Conservation (phyloP, 2,797 vertebrate species). For the Selene dorsalis region DNA sequence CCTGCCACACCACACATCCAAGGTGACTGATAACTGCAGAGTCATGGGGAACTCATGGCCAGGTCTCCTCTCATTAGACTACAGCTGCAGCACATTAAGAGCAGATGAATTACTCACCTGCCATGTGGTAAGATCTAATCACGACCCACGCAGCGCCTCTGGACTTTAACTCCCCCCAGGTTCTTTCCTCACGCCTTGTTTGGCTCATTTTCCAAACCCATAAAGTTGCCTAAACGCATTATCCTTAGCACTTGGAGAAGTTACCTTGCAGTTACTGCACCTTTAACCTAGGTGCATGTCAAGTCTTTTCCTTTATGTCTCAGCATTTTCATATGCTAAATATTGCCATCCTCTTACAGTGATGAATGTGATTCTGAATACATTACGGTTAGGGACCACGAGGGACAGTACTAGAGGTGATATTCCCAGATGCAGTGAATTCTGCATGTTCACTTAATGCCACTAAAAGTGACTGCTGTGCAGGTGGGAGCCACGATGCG, state of each 20-base stretch:
- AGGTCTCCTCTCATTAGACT: constrained; percentile 74
- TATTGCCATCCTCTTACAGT: constrained; percentile 45
- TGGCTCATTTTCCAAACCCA: constrained; percentile 61
- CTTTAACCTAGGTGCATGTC: constrained; percentile 43
- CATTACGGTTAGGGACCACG: constrained; percentile 36
- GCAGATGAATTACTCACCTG: constrained; percentile 82
- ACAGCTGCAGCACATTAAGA: constrained; percentile 85
- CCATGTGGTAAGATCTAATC: constrained; percentile 82
- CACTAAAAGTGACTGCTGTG: constrained; percentile 68
- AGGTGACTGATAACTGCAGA: constrained; percentile 58
- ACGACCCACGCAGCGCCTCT: constrained; percentile 69
- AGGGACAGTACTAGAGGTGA: constrained; percentile 35
- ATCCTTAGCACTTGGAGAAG: constrained; percentile 45
- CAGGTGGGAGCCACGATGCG: constrained; percentile 77
- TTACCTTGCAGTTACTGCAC: constrained; percentile 45
- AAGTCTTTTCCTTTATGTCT: constrained; percentile 43
- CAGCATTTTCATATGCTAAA: constrained; percentile 36
- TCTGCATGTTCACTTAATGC: constrained; percentile 69
- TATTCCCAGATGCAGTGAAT: constrained; percentile 48
- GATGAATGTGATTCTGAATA: constrained; percentile 62
- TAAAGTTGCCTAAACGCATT: constrained; percentile 55
- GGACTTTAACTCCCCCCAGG: constrained; percentile 63
- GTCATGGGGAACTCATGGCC: constrained; percentile 48
- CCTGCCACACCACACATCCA: neutral
- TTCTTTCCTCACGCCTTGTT: constrained; percentile 69